phyloP scores from a whole-genome alignment of 2,113 vertebrate genomes.

The Sialia sialis region DNA sequence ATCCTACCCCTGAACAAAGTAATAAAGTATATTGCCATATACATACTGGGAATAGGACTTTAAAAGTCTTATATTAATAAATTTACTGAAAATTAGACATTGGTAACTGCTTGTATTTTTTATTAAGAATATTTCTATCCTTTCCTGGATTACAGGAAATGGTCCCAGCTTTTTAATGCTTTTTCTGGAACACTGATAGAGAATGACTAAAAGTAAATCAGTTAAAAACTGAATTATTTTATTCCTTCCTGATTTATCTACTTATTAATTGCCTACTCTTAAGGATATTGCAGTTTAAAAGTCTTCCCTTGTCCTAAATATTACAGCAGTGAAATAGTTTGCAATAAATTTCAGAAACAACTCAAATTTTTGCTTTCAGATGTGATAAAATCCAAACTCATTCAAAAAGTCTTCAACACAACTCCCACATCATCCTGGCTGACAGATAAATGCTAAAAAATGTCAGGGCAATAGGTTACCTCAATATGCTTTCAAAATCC shows the following conservation, averaged over 20 bases:
- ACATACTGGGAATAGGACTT: neutral
- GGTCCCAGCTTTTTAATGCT: neutral
- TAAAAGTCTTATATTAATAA: neutral
- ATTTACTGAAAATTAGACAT: neutral
- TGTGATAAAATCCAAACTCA: neutral
- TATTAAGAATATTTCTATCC: neutral
- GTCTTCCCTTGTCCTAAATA: neutral
- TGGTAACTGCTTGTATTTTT: neutral
- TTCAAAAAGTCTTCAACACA: neutral
- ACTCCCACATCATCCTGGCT: neutral
- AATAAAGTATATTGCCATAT: neutral
- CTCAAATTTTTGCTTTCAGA: neutral
- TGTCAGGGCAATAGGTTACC: neutral
- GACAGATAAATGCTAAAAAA: slow-evolving; percentile 13
- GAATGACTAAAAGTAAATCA: neutral
- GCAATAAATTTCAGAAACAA: slow-evolving; percentile 22
- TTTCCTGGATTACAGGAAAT: slow-evolving; percentile 29
- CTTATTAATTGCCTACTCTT: slow-evolving; percentile 24
- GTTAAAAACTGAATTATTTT: neutral
- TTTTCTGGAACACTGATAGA: neutral
- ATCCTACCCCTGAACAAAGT: neutral
- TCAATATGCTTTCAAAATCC: neutral
- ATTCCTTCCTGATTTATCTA: slow-evolving; percentile 6
- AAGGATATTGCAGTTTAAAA: neutral
- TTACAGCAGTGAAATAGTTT: neutral